Evolutionary conservation across 2,113 vertebrate species (phyloP), one percentile per base, ranked within the genome.

Genomic region (Callorhinus ursinus): DNA sequence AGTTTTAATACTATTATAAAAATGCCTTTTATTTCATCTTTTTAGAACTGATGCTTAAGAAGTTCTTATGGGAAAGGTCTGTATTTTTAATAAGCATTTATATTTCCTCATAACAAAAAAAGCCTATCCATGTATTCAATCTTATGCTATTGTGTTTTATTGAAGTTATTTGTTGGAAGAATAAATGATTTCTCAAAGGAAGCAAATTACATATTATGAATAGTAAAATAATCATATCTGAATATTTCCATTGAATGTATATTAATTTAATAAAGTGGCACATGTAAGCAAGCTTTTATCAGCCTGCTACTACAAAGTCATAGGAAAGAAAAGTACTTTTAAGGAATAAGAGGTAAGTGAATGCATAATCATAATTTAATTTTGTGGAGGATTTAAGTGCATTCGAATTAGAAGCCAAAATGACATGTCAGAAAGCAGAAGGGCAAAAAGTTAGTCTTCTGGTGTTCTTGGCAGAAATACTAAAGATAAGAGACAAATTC

Each of bases 251-350:
- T 36, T 90, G 83, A 92, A 76, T 97, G 61, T 90, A 49, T 89
- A 89, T 97, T 97, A 97, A 97, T 97, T 97, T 96, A 97, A 95
- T 96, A 96, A 97, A 96, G 95, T 92, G 57, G 49, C 72, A 81
- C 19, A 86, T 84, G 57, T 72, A 92, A 96, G 67, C n/a, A 61
- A 31, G 53, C 18, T 9, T 96, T 96, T 95, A 96, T 97, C 74
- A 92, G 61, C 53, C n/a, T 96, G 82, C 33, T 91, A 80, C 55
- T 95, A 12, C 86, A 96, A 96, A 85, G 88, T 96, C 69, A 63
- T 55, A 55, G 86, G 83, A 96, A 84, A 74, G 28, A 93, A 95
- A 97, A 89, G 24, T 82, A 65, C 72, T 96, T 93, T 82, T 96
- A 96, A 83, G 59, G 69, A 95, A 81, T 96, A 90, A 93, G 97